Evolutionary conservation across 2,888 invertebrate species (phyloP), one percentile per base, ranked within the genome.

Genomic region (Leptinotarsa rubiginosa): DNA sequence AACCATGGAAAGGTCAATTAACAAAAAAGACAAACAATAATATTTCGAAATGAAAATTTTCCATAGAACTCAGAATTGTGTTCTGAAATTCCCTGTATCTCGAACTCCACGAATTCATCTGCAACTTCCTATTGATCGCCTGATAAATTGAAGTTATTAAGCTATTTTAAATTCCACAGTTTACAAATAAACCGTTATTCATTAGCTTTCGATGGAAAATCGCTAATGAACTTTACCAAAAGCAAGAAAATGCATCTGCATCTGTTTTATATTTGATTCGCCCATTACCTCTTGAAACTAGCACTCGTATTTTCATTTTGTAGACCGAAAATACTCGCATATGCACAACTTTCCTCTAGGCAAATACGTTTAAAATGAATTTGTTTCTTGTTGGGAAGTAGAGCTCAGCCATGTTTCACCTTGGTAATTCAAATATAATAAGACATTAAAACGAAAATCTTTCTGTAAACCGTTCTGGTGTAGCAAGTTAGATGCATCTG

Each of bases 401-500:
- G 62, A 62, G 41, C 31, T 62, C 2, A 62, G 18, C 31, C 7
- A 25, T 3, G 62, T 62, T 62, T 7, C 15, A 62, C 41, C n/a
- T 62, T 2, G 25, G 25, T 31, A 62, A 62, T 31, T 62, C 31
- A 41, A 62, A 62, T 62, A 31, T 41, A 31, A 62, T n/a, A 41
- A 25, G 41, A n/a, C 62, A 62, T 62, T 62, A 41, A 41, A 18
- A 7, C 12, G 18, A 41, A 4, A 10, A 25, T 62, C 16, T 62
- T 62, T 62, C 62, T 62, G 41, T 62, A 62, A 62, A 62, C 31
- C 62, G 62, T 41, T 62, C 41, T 31, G 62, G 62, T 41, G 41
- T 41, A 31, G 16, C 62, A n/a, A 41, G 41, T 62, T 62, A 62
- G 62, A n/a, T 62, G 62, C 62, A 62, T 62, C 41, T 62, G 62